These are phyloP conservation scores for Pantherophis vulpinus DNA, from an alignment of 2,797 vertebrate genomes.

Conservation along the genomic window DNA sequence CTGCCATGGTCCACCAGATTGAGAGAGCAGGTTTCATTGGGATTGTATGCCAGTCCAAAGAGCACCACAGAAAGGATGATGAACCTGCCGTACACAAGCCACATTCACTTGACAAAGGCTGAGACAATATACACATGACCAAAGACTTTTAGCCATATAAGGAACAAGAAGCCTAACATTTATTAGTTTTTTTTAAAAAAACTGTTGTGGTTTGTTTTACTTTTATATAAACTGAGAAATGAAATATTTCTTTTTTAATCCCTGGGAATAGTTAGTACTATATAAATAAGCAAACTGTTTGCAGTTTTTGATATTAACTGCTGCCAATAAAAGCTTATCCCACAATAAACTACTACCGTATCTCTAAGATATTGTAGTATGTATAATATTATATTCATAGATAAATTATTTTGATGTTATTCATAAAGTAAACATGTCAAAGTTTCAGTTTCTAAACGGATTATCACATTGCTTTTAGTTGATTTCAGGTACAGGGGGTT, in stretches of 20 bases:
- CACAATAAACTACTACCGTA: not conserved
- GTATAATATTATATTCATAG: not conserved
- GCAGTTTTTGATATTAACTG: not conserved
- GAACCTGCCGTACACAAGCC: constrained; percentile 77
- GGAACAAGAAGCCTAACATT: not conserved
- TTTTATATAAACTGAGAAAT: not conserved
- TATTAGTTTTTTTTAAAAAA: not conserved
- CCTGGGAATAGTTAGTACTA: not conserved
- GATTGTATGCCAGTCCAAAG: constrained; percentile 92
- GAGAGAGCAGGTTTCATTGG: constrained; percentile 89
- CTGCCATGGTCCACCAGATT: constrained; percentile 97
- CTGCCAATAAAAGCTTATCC: not conserved
- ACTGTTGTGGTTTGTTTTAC: not conserved
- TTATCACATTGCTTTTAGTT: not conserved
- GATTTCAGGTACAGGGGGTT: not conserved
- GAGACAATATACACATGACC: not conserved
- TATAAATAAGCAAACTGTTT: not conserved
- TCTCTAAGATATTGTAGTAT: not conserved
- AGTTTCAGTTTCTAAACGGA: not conserved
- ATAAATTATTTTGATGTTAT: not conserved
- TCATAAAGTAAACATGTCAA: not conserved
- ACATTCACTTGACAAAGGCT: constrained; percentile 12
- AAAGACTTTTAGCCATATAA: not conserved
- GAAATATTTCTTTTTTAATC: not conserved
- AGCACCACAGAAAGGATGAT: constrained; percentile 97